Percentiles rank a stretch among this genome's conserved stretches.
These are phyloP conservation scores for Pyrgilauda ruficollis DNA, from an alignment of 2,113 vertebrate species.

Conservation along the genomic window DNA sequence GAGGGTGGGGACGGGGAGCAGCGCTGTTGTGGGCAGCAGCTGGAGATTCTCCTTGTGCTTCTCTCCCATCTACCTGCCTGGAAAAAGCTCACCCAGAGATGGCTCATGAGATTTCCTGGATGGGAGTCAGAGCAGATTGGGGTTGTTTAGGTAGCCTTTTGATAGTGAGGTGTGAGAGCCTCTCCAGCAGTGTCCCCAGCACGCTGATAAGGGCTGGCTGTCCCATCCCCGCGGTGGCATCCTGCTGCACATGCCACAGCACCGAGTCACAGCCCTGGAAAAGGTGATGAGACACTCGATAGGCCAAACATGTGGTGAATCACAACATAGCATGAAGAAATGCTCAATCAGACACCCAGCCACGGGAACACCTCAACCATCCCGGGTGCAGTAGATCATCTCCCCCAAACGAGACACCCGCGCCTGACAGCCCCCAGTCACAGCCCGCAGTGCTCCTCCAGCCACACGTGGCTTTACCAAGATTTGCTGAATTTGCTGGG, in stretches of 20 bases:
- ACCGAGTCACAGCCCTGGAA: neutral
- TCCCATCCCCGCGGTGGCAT: neutral
- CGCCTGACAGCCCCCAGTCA: neutral
- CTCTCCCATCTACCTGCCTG: neutral
- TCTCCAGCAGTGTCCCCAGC: neutral
- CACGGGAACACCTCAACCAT: neutral
- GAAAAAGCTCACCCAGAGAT: neutral
- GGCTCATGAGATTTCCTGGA: rapidly evolving
- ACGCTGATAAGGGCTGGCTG: neutral
- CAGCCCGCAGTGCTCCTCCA: neutral
- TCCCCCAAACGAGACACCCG: neutral
- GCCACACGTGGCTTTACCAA: rapidly evolving
- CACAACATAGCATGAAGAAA: neutral
- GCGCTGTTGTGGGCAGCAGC: neutral
- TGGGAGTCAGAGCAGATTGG: neutral
- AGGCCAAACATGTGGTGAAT: neutral
- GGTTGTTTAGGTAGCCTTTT: neutral
- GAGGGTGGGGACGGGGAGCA: neutral
- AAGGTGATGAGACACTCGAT: neutral
- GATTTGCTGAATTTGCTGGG: neutral
- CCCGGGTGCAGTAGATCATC: rapidly evolving
- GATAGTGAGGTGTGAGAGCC: neutral
- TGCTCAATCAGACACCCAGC: neutral
- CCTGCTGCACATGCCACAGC: slow-evolving; percentile 1
- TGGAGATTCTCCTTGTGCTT: neutral